Percentiles rank a stretch among this genome's conserved stretches.
These are phyloP conservation scores for Lycaon pictus DNA, from an alignment of 2,113 vertebrate species.

Conservation along the genomic window DNA sequence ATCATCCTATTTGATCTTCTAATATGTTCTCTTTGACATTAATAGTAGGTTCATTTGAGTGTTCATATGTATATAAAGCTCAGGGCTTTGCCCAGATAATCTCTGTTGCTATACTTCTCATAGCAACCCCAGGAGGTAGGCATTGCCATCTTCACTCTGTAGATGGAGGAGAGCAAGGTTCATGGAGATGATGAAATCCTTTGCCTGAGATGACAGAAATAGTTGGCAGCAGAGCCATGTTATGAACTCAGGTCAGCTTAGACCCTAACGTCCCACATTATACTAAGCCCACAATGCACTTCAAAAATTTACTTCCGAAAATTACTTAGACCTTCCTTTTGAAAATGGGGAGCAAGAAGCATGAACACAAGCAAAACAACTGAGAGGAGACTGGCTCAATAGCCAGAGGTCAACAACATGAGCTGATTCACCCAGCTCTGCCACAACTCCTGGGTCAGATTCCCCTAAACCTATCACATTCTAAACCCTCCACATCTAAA, in stretches of 20 bases:
- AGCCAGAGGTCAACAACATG: background rate
- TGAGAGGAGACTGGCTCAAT: background rate
- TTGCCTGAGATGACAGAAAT: background rate
- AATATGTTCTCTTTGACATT: background rate
- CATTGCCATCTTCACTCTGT: background rate
- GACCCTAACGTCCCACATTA: background rate
- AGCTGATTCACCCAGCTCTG: background rate
- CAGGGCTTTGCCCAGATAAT: background rate
- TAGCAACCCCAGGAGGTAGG: background rate
- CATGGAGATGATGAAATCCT: background rate
- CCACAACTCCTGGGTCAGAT: background rate
- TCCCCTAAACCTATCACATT: background rate
- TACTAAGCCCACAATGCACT: background rate
- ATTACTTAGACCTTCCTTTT: background rate
- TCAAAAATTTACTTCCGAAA: background rate
- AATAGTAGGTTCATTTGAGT: background rate
- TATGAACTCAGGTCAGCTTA: background rate
- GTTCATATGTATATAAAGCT: background rate
- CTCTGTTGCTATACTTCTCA: background rate
- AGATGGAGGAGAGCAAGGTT: background rate
- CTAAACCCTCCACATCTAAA: background rate
- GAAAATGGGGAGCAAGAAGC: background rate
- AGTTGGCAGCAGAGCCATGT: background rate
- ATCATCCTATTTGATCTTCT: background rate
- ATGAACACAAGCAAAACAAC: background rate